These are phyloP conservation scores for Phasianus colchicus DNA, from an alignment of 2,113 vertebrate genomes.

Conservation along the genomic window DNA sequence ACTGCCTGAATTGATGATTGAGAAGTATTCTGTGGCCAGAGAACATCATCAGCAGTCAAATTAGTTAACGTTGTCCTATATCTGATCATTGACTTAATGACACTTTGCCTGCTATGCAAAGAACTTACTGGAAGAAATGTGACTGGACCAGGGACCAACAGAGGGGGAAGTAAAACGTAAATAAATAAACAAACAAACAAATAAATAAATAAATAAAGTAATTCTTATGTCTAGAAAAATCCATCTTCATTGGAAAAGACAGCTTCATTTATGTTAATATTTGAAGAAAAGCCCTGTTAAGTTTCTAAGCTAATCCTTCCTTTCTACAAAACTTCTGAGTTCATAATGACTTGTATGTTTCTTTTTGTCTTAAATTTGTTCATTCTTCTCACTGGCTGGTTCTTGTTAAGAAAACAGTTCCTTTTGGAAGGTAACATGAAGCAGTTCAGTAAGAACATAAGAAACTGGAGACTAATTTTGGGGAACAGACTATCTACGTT, in stretches of 20 bases:
- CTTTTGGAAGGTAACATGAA: neutral
- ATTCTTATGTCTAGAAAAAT: neutral
- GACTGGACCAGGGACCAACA: no score
- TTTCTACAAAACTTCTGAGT: conserved; percentile 21
- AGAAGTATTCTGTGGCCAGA: no score
- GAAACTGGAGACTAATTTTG: neutral
- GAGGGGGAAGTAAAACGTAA: neutral
- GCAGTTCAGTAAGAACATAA: neutral
- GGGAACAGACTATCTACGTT: neutral
- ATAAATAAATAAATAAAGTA: neutral
- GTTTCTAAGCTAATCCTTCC: neutral
- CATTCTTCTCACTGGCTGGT: conserved; percentile 39
- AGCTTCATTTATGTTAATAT: neutral
- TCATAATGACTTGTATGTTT: conserved; percentile 52
- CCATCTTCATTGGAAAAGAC: neutral
- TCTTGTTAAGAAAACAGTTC: neutral
- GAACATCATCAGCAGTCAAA: no score
- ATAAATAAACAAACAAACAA: neutral
- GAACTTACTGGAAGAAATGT: no score
- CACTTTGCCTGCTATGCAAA: no score
- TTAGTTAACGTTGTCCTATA: no score
- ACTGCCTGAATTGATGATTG: no score
- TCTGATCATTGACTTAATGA: no score
- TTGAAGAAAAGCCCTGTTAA: neutral
- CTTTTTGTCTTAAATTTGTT: conserved; percentile 56